These are phyloP conservation scores for Caenorhabditis remanei DNA, from an alignment of 1,140 invertebrate species.

Conservation along the genomic window DNA sequence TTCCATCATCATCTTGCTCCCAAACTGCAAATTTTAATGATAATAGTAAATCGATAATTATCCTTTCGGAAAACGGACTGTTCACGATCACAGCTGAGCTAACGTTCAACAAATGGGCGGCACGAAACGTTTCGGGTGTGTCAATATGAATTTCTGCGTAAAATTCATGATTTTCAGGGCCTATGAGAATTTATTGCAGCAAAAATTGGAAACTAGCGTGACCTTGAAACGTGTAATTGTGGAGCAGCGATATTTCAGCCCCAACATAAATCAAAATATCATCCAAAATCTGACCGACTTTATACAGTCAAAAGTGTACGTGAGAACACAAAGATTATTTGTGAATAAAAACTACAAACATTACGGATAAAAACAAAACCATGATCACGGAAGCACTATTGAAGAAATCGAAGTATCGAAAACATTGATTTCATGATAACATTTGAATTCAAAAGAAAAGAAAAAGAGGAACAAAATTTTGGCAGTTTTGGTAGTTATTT, in stretches of 20 bases:
- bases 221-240: neutral
- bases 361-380: conserved; percentile 38
- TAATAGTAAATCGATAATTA: conserved; percentile 23
- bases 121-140: conserved; percentile 31
- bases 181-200: neutral
- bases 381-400: conserved; percentile 4
- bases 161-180: neutral
- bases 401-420: conserved; percentile 1
- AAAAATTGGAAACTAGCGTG: neutral
- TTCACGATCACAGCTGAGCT: conserved; percentile 50
- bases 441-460: neutral
- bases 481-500: neutral
- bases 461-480: neutral
- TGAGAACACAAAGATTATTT: conserved; percentile 19
- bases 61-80: conserved; percentile 31
- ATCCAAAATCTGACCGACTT: neutral
- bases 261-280: no score
- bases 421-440: neutral
- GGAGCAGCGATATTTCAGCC: neutral
- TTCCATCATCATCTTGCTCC: conserved; percentile 39
- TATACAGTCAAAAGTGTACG: conserved; percentile 18
- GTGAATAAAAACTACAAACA: neutral
- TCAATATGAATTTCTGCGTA: conserved; percentile 3
- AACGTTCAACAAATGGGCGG: conserved; percentile 18
- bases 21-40: neutral